phyloP scores from a whole-genome alignment of 2,113 vertebrate genomes.

The Triplophysa siluroides region DNA sequence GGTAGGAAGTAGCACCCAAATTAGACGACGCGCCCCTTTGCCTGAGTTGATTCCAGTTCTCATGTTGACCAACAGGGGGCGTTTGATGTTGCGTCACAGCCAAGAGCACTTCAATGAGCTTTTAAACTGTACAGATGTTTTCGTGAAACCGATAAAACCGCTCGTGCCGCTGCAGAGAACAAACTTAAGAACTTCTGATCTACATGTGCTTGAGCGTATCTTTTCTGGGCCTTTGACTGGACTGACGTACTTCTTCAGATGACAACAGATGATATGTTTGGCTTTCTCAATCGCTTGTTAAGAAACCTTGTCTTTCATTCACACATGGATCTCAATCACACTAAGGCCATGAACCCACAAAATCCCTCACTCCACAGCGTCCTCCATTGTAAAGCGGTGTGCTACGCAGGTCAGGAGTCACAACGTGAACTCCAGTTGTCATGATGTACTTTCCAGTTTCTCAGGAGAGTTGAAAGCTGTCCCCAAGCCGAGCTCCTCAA shows the following conservation, averaged over 20 bases:
- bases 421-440: constrained; percentile 1
- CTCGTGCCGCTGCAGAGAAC: not conserved
- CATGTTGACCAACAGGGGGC: not conserved
- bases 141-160: not conserved
- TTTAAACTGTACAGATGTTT: not conserved
- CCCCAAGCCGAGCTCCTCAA: not conserved
- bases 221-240: not conserved
- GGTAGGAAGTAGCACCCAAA: constrained; percentile 47
- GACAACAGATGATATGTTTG: not conserved
- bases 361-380: not conserved
- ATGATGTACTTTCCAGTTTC: not conserved
- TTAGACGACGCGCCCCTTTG: not conserved
- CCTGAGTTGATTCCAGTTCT: constrained; percentile 9
- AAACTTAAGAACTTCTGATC: not conserved
- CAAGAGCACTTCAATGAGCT: not conserved
- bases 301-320: not conserved
- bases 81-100: not conserved
- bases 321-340: not conserved
- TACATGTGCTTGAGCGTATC: not conserved
- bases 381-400: constrained; percentile 10
- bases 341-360: not conserved
- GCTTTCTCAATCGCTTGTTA: not conserved
- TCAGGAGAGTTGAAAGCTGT: constrained; percentile 13
- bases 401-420: constrained; percentile 2
- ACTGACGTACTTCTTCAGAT: not conserved